Evolutionary conservation across 2,888 invertebrate genomes (phyloP), one percentile per base, ranked within the genome.

Genomic region (Eupeodes latifasciatus): DNA sequence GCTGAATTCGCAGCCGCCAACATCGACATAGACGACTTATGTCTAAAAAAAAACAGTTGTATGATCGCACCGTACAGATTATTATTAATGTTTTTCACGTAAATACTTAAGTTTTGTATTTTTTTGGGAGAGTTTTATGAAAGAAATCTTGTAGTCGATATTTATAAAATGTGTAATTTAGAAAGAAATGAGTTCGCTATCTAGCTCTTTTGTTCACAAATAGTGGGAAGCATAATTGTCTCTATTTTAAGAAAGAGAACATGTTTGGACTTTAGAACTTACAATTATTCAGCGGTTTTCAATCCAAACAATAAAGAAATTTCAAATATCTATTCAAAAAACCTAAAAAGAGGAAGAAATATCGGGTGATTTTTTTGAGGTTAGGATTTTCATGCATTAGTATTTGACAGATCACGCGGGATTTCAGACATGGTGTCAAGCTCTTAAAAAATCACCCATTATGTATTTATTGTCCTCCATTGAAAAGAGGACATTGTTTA

Each of bases 111-210:
- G 27, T 49, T 59, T 62, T 27, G 64, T 51, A 59, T 19, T 51
- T 79, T 61, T 47, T 67, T 75, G 40, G 69, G 53, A 36, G 66
- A 44, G 74, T 72, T 76, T 81, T 76, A 76, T 77, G 76, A 51
- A 69, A 49, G 53, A 76, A 71, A 57, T 71, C 71, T 64, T 71
- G 71, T 71, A 19, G 19, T 19, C 19, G 62, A 62, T 64, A 27
- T 19, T 44, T 47, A n/a, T 40, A 53, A 11, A 27, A 47, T 51
- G 19, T 5, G 16, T 62, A 10, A 40, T 34, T 61, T 1, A 4
- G 40, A 40, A 61, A 4, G 40, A 62, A 44, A 64, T 19, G 2
- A 57, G 83, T 80, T 84, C 40, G 74, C 6, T 57, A 27, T 14
- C 62, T 62, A 75, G 49, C 75, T 80, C 80, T 64, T 84, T 84